A percentile compares a stretch with the other conserved stretches of the same genome.
These are phyloP conservation scores for Zosterops hypoxanthus DNA, from an alignment of 2,113 vertebrate species.

Conservation along the genomic window DNA sequence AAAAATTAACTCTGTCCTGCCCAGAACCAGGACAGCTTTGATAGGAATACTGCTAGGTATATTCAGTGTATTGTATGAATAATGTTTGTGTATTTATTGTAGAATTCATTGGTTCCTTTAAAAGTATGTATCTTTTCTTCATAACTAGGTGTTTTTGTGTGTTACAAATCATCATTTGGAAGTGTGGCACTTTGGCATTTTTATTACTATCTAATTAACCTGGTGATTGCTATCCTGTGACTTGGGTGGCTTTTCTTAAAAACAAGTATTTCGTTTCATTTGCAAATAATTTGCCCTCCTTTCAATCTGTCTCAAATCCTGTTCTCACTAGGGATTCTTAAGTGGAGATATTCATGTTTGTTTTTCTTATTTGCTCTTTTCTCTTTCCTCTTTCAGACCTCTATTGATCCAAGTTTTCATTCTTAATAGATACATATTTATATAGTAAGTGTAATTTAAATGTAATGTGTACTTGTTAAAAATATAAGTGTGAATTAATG, in stretches of 20 bases:
- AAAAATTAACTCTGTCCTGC: neutral
- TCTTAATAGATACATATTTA: neutral
- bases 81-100: neutral
- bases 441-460: neutral
- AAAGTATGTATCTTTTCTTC: neutral
- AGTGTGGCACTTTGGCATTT: neutral
- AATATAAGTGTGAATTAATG: neutral
- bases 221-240: neutral
- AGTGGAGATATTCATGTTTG: neutral
- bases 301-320: neutral
- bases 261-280: neutral
- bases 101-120: neutral
- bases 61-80: neutral
- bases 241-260: neutral
- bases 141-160: neutral
- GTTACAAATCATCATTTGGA: neutral
- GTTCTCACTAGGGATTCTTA: neutral
- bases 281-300: neutral
- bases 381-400: neutral
- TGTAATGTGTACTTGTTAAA: neutral
- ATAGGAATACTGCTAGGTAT: neutral
- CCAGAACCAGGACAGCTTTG: neutral
- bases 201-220: neutral
- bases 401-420: neutral
- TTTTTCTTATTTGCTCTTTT: neutral